These are phyloP conservation scores for Agapostemon virescens DNA, from an alignment of 2,888 invertebrate genomes.

Conservation along the genomic window DNA sequence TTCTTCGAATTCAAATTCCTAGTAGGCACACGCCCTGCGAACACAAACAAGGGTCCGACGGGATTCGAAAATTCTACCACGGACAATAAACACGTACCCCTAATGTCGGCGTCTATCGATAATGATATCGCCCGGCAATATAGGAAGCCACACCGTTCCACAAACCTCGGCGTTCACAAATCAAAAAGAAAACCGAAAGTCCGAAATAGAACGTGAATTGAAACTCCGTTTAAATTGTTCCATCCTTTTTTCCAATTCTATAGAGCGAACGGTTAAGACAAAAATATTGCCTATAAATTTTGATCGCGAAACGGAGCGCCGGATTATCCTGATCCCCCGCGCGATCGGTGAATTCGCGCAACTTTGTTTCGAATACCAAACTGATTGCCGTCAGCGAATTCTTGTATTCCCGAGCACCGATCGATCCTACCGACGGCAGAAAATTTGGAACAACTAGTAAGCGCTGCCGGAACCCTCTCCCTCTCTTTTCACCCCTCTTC, in stretches of 20 bases:
- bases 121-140: no score
- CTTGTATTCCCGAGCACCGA: background rate
- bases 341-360: background rate
- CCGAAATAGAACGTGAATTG: background rate
- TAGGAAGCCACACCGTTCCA: background rate
- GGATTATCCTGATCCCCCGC: constrained; percentile 4
- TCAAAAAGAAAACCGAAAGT: background rate
- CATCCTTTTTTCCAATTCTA: background rate
- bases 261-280: background rate
- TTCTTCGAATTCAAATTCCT: no score
- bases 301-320: background rate
- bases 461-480: background rate
- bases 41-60: no score
- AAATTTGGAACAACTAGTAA: constrained; percentile 40
- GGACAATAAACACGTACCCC: no score
- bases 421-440: constrained; percentile 20
- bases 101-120: no score
- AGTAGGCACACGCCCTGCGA: no score
- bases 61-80: no score
- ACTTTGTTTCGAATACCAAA: constrained; percentile 9
- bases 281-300: constrained; percentile 6
- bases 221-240: background rate
- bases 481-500: background rate
- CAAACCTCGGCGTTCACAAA: background rate
- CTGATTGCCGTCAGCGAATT: constrained; percentile 6